Conservation (phyloP, 2,888 invertebrate species). For the Meteorus colon region DNA sequence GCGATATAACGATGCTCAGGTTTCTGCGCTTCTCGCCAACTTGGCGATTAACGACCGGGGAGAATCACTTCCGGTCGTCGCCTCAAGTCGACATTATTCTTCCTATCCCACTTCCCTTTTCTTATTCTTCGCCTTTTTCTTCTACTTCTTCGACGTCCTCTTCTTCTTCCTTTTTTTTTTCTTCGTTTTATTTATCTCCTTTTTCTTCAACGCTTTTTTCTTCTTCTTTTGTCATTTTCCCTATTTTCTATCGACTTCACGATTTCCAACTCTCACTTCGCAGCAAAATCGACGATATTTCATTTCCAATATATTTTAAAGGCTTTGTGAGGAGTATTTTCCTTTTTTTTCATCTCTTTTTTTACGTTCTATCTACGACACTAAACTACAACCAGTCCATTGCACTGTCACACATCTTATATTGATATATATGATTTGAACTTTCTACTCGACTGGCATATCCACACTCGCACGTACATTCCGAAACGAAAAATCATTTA, state of each 20-base stretch:
- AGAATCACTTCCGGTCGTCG: constrained; percentile 49
- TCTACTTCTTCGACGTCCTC: constrained; percentile 20
- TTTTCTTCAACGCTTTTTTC: constrained; percentile 1
- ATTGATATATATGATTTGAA: background rate
- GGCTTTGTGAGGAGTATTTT: constrained; percentile 4
- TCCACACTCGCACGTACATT: too few species aligned
- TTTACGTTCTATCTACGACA: background rate
- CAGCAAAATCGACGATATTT: background rate
- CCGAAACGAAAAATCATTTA: too few species aligned
- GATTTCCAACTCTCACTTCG: constrained; percentile 2
- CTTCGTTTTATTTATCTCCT: constrained; percentile 5
- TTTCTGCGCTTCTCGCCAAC: constrained; percentile 32
- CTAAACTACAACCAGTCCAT: constrained; percentile 40
- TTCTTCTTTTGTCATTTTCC: constrained; percentile 11
- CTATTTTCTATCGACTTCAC: constrained; percentile 15
- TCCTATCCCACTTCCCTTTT: constrained; percentile 32
- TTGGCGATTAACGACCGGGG: constrained; percentile 36
- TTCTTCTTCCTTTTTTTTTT: constrained; percentile 20
- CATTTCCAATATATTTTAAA: constrained; percentile 30
- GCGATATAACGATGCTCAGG: constrained; percentile 29
- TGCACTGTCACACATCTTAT: constrained; percentile 13
- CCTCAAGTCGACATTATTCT: constrained; percentile 48
- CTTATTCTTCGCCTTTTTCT: constrained; percentile 27
- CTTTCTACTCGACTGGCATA: too few species aligned
- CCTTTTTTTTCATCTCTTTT: background rate